A percentile compares a stretch with the other conserved stretches of the same genome.
Conservation (phyloP, 2,113 vertebrate genomes). For the Serilophus lunatus region DNA sequence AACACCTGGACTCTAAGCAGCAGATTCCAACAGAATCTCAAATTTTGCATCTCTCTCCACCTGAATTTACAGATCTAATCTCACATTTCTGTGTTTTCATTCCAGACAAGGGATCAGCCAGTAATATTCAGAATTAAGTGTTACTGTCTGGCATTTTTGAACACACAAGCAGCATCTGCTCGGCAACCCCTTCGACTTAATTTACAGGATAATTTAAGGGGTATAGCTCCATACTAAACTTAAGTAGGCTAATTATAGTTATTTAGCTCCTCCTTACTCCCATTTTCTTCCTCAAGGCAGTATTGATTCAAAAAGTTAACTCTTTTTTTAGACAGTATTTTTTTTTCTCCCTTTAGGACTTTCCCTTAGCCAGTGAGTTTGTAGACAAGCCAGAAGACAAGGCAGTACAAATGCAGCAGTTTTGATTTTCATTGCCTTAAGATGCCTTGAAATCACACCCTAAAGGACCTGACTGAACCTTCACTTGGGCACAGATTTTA, state of each 20-base stretch:
- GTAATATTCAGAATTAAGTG: neutral
- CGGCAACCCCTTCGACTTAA: neutral
- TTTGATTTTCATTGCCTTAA: neutral
- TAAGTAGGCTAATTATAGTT: neutral
- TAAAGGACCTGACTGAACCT: neutral
- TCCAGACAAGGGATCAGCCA: neutral
- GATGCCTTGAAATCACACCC: neutral
- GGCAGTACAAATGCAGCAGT: neutral
- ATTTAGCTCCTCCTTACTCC: neutral
- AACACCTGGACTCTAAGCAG: neutral
- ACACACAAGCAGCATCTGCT: neutral
- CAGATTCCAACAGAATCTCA: neutral
- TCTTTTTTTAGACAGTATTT: neutral
- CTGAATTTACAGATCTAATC: neutral
- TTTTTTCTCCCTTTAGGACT: neutral
- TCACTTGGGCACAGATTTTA: neutral
- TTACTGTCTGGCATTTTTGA: neutral
- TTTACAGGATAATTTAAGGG: neutral
- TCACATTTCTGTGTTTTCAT: neutral
- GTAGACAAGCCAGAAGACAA: neutral
- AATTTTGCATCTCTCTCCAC: neutral
- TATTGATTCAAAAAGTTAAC: neutral
- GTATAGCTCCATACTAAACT: neutral
- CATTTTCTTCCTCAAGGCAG: neutral
- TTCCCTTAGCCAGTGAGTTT: neutral